Percentiles rank a stretch among this genome's conserved stretches.
Evolutionary conservation across 2,797 vertebrate genomes (phyloP).

Genomic region (Muscicapa striata): DNA sequence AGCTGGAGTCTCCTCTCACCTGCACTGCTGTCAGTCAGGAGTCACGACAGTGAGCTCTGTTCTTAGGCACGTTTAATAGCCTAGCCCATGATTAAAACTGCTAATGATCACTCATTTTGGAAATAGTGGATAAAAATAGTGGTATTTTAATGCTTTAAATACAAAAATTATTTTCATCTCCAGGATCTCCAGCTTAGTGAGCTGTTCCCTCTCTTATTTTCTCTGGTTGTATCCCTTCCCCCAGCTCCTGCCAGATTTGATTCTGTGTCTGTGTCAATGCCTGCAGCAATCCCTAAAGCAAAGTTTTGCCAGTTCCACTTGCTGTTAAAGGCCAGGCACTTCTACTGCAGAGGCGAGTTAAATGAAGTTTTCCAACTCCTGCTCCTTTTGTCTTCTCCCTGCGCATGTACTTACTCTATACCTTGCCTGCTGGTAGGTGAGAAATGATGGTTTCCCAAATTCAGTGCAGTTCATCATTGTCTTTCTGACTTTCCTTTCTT

Average conservation of each 20-base stretch:
- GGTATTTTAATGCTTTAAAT: slow-evolving; percentile 2
- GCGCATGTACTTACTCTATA: not conserved
- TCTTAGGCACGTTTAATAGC: not conserved
- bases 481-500: not conserved
- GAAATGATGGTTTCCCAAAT: not conserved
- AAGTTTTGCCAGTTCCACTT: slow-evolving; percentile 4
- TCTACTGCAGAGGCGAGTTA: not conserved
- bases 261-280: slow-evolving; percentile 37
- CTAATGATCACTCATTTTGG: not conserved
- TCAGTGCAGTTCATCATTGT: not conserved
- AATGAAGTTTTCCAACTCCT: not conserved
- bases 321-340: slow-evolving; percentile 15
- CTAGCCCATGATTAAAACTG: not conserved
- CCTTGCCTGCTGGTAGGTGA: not conserved
- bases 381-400: not conserved
- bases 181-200: not conserved
- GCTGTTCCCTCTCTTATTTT: not conserved
- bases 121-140: not conserved
- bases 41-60: fast-evolving
- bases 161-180: not conserved
- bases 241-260: not conserved
- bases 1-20: not conserved
- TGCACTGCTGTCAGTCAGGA: not conserved
- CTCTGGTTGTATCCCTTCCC: not conserved
- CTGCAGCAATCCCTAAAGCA: slow-evolving; percentile 21